Conservation (phyloP, 2,888 invertebrate species). For the Melikaiella ostensackeni region DNA sequence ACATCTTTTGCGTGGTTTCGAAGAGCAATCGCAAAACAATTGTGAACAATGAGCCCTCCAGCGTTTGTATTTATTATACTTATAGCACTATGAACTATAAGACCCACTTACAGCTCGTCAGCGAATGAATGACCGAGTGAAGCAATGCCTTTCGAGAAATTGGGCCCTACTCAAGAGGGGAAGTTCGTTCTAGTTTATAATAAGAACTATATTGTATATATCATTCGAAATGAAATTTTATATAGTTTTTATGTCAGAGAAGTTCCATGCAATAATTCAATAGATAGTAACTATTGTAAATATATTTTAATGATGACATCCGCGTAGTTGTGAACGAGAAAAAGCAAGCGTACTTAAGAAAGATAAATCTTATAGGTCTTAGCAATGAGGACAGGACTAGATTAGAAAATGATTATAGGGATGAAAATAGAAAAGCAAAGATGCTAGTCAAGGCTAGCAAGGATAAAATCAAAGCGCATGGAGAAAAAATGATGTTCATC, state of each 20-base stretch:
- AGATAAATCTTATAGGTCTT: too few species aligned
- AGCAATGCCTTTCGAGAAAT: slow-evolving; percentile 5
- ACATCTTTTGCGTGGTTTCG: slow-evolving; percentile 58
- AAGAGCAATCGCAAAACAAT: slow-evolving; percentile 70
- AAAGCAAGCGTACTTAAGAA: too few species aligned
- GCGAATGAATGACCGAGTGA: slow-evolving; percentile 37
- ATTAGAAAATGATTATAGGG: too few species aligned
- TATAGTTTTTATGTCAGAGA: neutral
- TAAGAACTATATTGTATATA: slow-evolving; percentile 8
- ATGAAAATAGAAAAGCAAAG: too few species aligned
- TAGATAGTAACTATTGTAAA: too few species aligned
- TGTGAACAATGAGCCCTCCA: slow-evolving; percentile 66
- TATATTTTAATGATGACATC: too few species aligned
- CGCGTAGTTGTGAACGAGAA: too few species aligned
- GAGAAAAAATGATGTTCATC: too few species aligned
- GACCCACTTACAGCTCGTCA: slow-evolving; percentile 51
- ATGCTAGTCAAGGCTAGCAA: too few species aligned
- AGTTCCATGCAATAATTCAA: neutral
- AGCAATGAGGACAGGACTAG: too few species aligned
- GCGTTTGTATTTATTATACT: slow-evolving; percentile 70
- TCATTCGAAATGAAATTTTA: neutral
- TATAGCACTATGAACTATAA: slow-evolving; percentile 61
- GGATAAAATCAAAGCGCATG: too few species aligned
- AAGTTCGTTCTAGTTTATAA: neutral
- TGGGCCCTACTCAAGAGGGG: slow-evolving; percentile 22